Conservation (phyloP, 2,888 invertebrate species). For the Scrobipalpa costella region DNA sequence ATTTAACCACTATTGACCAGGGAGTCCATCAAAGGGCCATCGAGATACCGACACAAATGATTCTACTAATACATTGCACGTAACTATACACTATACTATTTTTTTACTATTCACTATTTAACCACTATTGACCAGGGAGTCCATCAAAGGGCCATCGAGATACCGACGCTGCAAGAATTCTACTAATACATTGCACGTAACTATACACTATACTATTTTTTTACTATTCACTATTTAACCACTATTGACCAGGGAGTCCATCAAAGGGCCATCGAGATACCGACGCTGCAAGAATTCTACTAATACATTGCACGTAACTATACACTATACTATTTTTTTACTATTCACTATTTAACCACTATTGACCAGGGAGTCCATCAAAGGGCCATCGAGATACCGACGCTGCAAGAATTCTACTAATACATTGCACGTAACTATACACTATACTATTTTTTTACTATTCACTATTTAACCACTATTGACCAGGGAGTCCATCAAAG, state of each 20-base stretch:
- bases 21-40: conserved; percentile 13
- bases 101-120: conserved; percentile 11
- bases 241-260: conserved; percentile 16
- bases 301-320: too few species aligned
- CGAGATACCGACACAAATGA: not conserved
- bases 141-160: conserved; percentile 8
- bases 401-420: too few species aligned
- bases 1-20: conserved; percentile 26
- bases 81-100: not conserved
- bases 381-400: conserved; percentile 3
- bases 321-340: not conserved
- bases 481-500: conserved; percentile 15
- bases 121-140: conserved; percentile 24
- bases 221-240: conserved; percentile 24
- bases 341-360: conserved; percentile 25
- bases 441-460: too few species aligned
- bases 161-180: not conserved
- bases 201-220: not conserved
- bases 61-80: too few species aligned
- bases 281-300: not conserved
- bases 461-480: conserved; percentile 25
- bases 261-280: conserved; percentile 6
- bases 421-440: too few species aligned
- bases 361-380: conserved; percentile 14
- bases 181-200: too few species aligned